phyloP scores from a whole-genome alignment of 2,797 vertebrate genomes.

The Mionectes olivaceus region DNA sequence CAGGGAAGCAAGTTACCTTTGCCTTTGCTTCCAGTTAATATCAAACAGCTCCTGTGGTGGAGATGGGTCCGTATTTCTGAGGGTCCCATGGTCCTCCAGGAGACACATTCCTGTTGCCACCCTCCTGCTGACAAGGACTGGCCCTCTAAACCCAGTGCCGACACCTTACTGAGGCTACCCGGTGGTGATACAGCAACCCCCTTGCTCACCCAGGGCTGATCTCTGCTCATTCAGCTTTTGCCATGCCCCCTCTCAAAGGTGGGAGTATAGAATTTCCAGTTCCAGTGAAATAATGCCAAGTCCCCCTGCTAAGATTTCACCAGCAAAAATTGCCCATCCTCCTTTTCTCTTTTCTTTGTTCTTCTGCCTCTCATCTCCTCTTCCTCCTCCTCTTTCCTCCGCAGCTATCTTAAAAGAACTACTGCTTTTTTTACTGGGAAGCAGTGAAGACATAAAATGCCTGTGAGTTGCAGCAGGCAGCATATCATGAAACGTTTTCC shows the following conservation, averaged over 20 bases:
- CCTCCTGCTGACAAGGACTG: neutral
- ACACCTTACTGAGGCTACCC: neutral
- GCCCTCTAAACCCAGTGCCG: neutral
- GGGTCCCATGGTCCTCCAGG: neutral
- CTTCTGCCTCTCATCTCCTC: neutral
- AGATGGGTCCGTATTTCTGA: neutral
- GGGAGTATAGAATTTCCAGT: neutral
- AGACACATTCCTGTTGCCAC: neutral
- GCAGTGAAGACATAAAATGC: neutral
- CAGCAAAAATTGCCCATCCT: neutral
- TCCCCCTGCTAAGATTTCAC: neutral
- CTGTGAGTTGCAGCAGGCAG: neutral
- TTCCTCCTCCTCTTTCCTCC: neutral
- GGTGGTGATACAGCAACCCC: neutral
- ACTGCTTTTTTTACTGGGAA: neutral
- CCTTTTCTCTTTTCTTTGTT: neutral
- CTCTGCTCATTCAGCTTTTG: neutral
- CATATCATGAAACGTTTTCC: accelerated
- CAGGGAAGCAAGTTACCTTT: neutral
- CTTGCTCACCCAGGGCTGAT: neutral
- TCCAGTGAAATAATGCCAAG: neutral
- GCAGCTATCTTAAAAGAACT: neutral
- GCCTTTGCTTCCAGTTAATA: neutral
- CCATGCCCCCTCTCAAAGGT: neutral
- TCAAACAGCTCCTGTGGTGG: neutral